Base-by-base conservation (phyloP, 1,140 invertebrate species). In the Eriosoma lanigerum region DNA sequence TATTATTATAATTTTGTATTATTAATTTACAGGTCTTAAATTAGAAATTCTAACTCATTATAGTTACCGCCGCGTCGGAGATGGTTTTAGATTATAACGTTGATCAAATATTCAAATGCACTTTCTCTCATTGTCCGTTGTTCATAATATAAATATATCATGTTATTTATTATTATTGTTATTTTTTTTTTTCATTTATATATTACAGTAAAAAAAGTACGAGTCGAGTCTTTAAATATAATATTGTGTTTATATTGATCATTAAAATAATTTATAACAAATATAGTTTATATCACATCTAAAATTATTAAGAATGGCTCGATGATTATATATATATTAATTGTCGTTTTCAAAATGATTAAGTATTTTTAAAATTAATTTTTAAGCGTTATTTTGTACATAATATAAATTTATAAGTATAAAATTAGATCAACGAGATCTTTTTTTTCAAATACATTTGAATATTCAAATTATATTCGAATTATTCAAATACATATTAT, bases 321-420 rank as follows among this genome's bases (percentile, higher is more conserved):
- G 38, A 46, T 1, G 38, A 46, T 0, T 44, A 21, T 38, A 66
- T 44, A 10, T n/a, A 44, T 38, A 44, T 68, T 24, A 24, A 12
- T 68, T 12, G 64, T 1, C n/a, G 32, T 21, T 68, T 46, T 68
- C n/a, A 24, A 68, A 68, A 68, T 15, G 64, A 68, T 68, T 68
- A 66, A 46, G 38, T 66, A 68, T 68, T 24, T 68, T 46, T n/a
- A 12, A 46, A 68, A 24, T 66, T 46, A 46, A 21, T 46, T 15
- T 44, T 46, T 68, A 46, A 38, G 3, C 32, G 32, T 8, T 8
- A 38, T 38, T 38, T 8, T 38, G 8, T 38, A 38, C 8, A 38
- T 8, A 38, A 8, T 38, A 8, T 38, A 38, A 38, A 38, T 38
- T 38, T 38, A 38, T 38, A 38, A n/a, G n/a, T n/a, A n/a, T n/a